Evolutionary conservation across 2,113 vertebrate species (phyloP).

Genomic region (Chroicocephalus ridibundus): DNA sequence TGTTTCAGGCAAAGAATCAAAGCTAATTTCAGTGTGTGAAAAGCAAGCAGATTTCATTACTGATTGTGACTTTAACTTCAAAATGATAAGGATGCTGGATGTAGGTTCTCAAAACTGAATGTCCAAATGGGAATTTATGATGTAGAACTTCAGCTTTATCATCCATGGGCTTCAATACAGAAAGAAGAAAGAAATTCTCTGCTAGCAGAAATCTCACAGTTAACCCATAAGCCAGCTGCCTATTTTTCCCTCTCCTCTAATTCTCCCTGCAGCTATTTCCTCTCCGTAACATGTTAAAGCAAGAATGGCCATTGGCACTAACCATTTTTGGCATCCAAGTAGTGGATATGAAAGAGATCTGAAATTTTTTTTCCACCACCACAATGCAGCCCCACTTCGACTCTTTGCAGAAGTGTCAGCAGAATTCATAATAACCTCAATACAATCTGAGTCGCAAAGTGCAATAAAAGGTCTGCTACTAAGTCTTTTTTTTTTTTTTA

Average conservation of each 20-base stretch:
- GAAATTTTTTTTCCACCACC: background rate
- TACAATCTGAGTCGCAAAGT: background rate
- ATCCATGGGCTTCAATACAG: conserved; percentile 57
- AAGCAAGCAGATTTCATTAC: conserved; percentile 81
- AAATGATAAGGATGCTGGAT: conserved; percentile 74
- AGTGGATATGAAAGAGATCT: conserved; percentile 54
- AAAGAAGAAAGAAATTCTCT: conserved; percentile 49
- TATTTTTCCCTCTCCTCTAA: conserved; percentile 16
- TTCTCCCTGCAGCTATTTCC: conserved; percentile 70
- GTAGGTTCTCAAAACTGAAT: conserved; percentile 74
- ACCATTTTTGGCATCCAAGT: conserved; percentile 61
- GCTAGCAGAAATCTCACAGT: conserved; percentile 54
- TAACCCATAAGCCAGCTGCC: conserved; percentile 60
- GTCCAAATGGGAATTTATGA: conserved; percentile 78
- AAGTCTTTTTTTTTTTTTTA: background rate
- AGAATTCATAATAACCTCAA: conserved; percentile 43
- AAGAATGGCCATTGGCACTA: conserved; percentile 61
- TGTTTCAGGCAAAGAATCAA: conserved; percentile 77
- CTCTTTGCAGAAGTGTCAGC: background rate
- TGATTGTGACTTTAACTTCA: conserved; percentile 77
- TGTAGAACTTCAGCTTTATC: conserved; percentile 78
- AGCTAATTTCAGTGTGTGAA: conserved; percentile 80
- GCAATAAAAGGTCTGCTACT: background rate
- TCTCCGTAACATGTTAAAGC: conserved; percentile 65
- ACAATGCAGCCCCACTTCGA: conserved; percentile 10